Evolutionary conservation across 2,888 invertebrate species (phyloP).

Genomic region (Pheosia gnoma): DNA sequence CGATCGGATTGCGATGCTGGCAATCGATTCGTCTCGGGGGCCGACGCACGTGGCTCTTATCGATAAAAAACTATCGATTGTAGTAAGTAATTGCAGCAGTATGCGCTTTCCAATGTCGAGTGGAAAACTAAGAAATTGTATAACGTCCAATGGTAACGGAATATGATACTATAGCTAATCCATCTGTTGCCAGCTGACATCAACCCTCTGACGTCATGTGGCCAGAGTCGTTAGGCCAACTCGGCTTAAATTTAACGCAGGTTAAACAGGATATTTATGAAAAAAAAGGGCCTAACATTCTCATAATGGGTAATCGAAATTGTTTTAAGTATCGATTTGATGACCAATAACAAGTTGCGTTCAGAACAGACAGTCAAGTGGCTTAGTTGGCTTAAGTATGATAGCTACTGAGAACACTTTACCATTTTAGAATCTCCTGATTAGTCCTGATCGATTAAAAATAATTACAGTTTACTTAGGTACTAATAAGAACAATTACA

Average conservation of each 20-base stretch:
- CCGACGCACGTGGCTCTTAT: conserved; percentile 40
- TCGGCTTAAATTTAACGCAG: background rate
- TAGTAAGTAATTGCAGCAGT: conserved; percentile 23
- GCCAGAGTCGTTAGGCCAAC: background rate
- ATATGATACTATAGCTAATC: background rate
- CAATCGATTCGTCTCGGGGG: conserved; percentile 40
- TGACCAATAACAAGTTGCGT: background rate
- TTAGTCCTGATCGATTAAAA: no score
- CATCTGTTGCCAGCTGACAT: background rate
- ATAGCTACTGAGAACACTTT: no score
- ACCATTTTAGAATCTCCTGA: no score
- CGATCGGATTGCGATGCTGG: conserved; percentile 21
- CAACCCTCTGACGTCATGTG: background rate
- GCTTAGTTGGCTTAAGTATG: background rate
- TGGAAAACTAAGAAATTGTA: conserved; percentile 9
- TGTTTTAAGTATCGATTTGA: background rate
- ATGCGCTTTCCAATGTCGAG: conserved; percentile 38
- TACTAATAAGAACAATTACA: no score
- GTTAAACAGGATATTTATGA: no score
- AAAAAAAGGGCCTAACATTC: background rate
- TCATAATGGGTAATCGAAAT: background rate
- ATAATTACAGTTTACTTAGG: no score
- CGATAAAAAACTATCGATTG: conserved; percentile 24
- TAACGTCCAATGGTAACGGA: no score
- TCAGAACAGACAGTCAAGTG: background rate